A percentile compares a stretch with the other conserved stretches of the same genome.
Conservation (phyloP, 2,113 vertebrate genomes). For the Tamias sibiricus region DNA sequence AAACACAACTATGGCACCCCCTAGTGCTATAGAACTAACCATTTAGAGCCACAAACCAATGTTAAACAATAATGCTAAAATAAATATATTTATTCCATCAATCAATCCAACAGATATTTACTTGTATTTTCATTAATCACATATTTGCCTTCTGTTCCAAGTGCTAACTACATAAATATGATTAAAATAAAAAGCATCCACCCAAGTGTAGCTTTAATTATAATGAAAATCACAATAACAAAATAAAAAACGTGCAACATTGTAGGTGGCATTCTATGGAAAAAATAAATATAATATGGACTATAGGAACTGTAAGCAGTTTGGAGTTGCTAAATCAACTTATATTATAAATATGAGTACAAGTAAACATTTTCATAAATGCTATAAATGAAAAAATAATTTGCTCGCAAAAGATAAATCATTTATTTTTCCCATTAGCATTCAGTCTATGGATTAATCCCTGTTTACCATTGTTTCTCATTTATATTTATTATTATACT, state of each 20-base stretch:
- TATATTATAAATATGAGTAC: neutral
- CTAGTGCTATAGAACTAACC: neutral
- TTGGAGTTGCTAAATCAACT: neutral
- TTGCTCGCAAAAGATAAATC: neutral
- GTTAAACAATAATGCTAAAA: neutral
- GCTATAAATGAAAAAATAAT: neutral
- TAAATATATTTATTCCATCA: neutral
- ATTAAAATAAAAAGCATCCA: neutral
- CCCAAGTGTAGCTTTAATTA: neutral
- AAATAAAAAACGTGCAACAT: neutral
- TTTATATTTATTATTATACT: neutral
- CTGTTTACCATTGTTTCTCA: neutral
- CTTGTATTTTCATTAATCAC: neutral
- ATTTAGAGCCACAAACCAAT: neutral
- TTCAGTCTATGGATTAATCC: neutral
- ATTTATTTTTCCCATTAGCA: neutral
- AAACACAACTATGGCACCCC: neutral
- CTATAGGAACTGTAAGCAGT: neutral
- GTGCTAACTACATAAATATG: neutral
- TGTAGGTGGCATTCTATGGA: neutral
- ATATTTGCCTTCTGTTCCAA: neutral
- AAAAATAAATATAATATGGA: neutral
- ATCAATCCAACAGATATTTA: neutral
- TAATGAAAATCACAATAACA: neutral
- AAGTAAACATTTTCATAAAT: neutral